Conservation (phyloP, 2,888 invertebrate species). For the Lymantria dispar region DNA sequence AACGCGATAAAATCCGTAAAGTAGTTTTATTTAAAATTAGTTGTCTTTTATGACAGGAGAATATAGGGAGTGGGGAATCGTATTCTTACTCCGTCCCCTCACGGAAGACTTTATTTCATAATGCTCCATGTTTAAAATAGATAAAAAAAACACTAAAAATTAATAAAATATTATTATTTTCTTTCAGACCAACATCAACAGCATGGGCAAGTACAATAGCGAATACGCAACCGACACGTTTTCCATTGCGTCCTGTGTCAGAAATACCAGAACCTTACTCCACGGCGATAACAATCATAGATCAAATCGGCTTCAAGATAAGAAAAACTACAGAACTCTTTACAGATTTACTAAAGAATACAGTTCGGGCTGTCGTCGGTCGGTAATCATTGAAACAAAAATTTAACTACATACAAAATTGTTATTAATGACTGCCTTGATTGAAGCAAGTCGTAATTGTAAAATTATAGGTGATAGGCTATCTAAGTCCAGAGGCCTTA, state of each 20-base stretch:
- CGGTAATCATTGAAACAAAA: slow-evolving; percentile 28
- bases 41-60: no score
- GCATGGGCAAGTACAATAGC: slow-evolving; percentile 50
- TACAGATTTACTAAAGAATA: slow-evolving; percentile 69
- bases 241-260: slow-evolving; percentile 52
- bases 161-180: neutral
- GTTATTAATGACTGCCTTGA: slow-evolving; percentile 3
- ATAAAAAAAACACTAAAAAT: no score
- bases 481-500: neutral
- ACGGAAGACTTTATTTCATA: no score
- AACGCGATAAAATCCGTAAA: no score
- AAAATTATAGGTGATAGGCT: neutral
- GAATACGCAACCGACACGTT: slow-evolving; percentile 55
- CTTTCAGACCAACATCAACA: slow-evolving; percentile 60
- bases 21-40: no score
- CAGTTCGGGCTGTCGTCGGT: slow-evolving; percentile 72
- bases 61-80: no score
- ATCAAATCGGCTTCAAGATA: slow-evolving; percentile 76
- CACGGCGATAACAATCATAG: slow-evolving; percentile 72
- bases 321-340: slow-evolving; percentile 74
- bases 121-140: no score
- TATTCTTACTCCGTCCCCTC: no score
- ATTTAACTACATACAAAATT: neutral
- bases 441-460: neutral
- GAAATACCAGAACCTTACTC: slow-evolving; percentile 54